phyloP scores from a whole-genome alignment of 2,113 vertebrate species.

The Microcebus murinus region DNA sequence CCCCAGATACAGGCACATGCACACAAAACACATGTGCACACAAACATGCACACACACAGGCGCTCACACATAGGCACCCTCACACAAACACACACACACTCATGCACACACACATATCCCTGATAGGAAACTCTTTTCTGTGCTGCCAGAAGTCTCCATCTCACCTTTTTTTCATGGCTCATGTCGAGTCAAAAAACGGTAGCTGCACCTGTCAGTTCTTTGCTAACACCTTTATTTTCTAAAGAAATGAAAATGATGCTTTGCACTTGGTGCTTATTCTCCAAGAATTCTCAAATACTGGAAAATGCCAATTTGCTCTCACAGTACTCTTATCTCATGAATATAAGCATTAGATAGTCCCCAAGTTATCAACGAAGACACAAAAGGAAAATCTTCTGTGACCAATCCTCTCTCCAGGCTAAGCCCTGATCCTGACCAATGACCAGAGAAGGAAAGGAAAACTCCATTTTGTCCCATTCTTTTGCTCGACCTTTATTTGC shows the following conservation, averaged over 20 bases:
- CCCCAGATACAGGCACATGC: too few relatives aligned
- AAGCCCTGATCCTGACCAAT: not conserved
- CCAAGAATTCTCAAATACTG: not conserved
- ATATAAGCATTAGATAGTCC: too few relatives aligned
- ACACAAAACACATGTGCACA: not conserved
- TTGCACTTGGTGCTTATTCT: not conserved
- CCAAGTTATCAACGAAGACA: too few relatives aligned
- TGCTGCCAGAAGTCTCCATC: not conserved
- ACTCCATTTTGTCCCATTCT: not conserved
- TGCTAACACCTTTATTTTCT: not conserved
- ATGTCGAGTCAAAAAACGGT: fast-evolving
- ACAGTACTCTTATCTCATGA: not conserved
- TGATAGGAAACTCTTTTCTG: not conserved
- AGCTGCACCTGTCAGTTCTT: not conserved
- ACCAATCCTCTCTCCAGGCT: not conserved
- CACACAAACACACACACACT: fast-evolving
- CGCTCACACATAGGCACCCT: not conserved
- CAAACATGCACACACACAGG: too few relatives aligned
- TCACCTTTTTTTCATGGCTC: not conserved
- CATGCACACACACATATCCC: not conserved
- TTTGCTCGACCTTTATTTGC: not conserved
- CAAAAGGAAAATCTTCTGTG: not conserved
- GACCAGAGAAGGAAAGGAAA: not conserved
- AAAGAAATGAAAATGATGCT: not conserved
- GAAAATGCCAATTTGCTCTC: not conserved